Base-by-base conservation (phyloP, 2,113 vertebrate genomes). In the Xenopus borealis region DNA sequence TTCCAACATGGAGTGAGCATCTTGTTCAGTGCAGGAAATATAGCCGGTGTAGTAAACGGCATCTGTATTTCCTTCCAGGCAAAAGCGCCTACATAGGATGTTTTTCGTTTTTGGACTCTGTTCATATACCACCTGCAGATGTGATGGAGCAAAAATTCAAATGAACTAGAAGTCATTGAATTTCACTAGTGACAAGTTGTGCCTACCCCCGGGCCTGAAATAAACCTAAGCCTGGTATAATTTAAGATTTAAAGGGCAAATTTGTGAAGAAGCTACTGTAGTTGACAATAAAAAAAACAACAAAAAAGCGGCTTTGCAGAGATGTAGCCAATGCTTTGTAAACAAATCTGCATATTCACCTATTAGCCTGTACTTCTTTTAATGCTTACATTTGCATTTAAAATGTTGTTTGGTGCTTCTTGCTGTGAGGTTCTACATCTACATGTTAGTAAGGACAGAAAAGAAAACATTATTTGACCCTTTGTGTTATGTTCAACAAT, bases 111-210 rank as follows among this genome's bases (percentile, higher is more conserved):
- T 8, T 27, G 23, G 33, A 20, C 58, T 61, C 58, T 8, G 9
- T 61, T 27, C 19, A 20, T 61, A 61, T 61, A 61, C 58, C 19
- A 61, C 58, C 58, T 27, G 58, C 58, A 61, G 58, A 20, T 61
- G 58, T 18, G 19, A 58, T 58, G 16, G 58, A 61, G 58, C 19
- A 20, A 61, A 55, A 12, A 23, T 61, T 61, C 18, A 23, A 61
- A 61, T 61, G 18, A 61, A 61, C 11, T 9, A 20, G 4, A 61
- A 61, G 20, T 11, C 19, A 23, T 4, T 23, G 18, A 27, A 23
- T 61, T 11, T 23, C 58, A 11, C 20, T 20, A 20, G 58, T 61
- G 19, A 16, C 11, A 55, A 61, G 18, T 61, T 61, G 18, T 61
- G 18, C 20, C 5, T 61, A 23, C 18, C 10, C 19, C 10, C 8